These are phyloP conservation scores for Tapirus indicus DNA, from an alignment of 2,797 vertebrate species.

Conservation along the genomic window DNA sequence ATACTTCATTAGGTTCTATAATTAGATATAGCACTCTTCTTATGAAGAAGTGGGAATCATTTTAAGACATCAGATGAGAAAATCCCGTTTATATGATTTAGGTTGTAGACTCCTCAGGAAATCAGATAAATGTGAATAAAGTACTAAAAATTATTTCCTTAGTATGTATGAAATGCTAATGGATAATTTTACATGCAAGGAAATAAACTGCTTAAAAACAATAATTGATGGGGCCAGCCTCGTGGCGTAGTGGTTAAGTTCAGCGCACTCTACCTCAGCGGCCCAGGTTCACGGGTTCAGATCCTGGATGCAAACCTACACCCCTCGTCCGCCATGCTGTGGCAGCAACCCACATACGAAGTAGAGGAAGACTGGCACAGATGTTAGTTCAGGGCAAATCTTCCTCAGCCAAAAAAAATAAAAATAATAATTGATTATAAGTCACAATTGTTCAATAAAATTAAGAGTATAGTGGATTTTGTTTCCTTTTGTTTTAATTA, in stretches of 20 bases:
- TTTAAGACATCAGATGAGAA: constrained; percentile 41
- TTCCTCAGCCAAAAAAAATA: neutral
- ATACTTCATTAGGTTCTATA: neutral
- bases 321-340: no score
- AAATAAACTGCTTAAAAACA: constrained; percentile 26
- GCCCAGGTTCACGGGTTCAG: no score
- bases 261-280: no score
- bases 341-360: no score
- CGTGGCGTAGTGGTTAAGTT: no score
- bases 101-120: neutral
- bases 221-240: neutral
- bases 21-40: constrained; percentile 6
- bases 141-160: neutral
- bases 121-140: constrained; percentile 9
- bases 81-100: neutral
- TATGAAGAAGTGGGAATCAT: neutral
- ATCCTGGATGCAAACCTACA: no score
- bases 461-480: neutral
- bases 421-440: constrained; percentile 24
- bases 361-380: no score
- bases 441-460: constrained; percentile 40
- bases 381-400: no score
- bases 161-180: neutral
- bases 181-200: constrained; percentile 21
- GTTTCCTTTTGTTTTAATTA: constrained; percentile 83